phyloP scores from a whole-genome alignment of 2,888 invertebrate species.

The Platycheirus rosarum region DNA sequence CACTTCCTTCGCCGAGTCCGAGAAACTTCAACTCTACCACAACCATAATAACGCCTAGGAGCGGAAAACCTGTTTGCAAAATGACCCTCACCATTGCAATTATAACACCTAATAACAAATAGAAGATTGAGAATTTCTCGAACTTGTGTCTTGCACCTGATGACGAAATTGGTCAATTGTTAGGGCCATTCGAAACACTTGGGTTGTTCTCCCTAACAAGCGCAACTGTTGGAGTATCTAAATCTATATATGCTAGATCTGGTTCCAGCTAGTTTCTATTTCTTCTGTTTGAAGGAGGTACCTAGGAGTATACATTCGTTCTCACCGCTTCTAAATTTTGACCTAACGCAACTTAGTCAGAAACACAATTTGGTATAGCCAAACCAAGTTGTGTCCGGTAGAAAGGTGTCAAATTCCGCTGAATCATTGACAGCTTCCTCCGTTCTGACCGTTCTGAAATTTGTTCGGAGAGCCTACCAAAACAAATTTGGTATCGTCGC shows the following conservation, averaged over 20 bases:
- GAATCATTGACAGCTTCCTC: constrained; percentile 9
- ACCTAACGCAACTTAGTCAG: neutral
- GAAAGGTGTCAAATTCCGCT: constrained; percentile 7
- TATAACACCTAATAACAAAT: neutral
- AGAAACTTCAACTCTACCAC: neutral
- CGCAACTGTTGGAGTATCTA: neutral
- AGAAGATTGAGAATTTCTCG: too few species aligned
- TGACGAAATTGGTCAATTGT: too few species aligned
- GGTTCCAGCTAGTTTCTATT: neutral
- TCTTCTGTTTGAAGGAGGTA: neutral
- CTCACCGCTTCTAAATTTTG: neutral
- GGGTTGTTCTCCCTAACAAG: neutral
- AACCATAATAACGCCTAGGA: constrained; percentile 3
- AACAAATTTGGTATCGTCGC: too few species aligned
- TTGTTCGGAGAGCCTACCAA: too few species aligned
- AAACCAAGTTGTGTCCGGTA: constrained; percentile 5
- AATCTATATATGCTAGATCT: neutral
- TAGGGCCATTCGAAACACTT: neutral
- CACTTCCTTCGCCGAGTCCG: too few species aligned
- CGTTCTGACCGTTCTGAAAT: too few species aligned
- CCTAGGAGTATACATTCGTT: neutral
- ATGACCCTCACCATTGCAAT: constrained; percentile 4
- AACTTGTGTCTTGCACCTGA: too few species aligned
- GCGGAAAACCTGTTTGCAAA: too few species aligned
- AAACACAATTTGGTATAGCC: neutral